These are phyloP conservation scores for Leptodactylus fallax DNA, from an alignment of 2,797 vertebrate genomes.

Conservation along the genomic window DNA sequence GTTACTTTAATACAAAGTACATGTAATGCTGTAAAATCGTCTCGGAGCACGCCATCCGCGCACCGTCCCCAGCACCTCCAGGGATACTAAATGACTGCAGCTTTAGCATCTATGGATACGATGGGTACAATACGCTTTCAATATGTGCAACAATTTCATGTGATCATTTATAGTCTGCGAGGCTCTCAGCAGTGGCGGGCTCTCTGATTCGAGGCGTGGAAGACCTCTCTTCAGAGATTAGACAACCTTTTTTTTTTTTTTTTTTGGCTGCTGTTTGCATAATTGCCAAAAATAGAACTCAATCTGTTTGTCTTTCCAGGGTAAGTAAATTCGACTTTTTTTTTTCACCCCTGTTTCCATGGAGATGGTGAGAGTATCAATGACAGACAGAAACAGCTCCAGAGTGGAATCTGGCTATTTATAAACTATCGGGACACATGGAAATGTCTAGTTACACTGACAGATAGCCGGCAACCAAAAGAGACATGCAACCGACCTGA, in stretches of 20 bases:
- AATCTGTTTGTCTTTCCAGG: slow-evolving; percentile 61
- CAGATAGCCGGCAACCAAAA: neutral
- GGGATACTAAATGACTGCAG: too few relatives aligned
- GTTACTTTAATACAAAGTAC: neutral
- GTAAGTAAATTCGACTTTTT: slow-evolving; percentile 57
- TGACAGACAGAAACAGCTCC: slow-evolving; percentile 52
- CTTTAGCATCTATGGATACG: neutral
- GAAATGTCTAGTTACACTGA: slow-evolving; percentile 7
- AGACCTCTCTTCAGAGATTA: slow-evolving; percentile 42
- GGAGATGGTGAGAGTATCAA: slow-evolving; percentile 59
- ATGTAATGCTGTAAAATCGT: neutral
- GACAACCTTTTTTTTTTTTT: slow-evolving; percentile 27
- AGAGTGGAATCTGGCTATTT: slow-evolving; percentile 49
- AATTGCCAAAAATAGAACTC: slow-evolving; percentile 59
- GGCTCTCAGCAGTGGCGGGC: slow-evolving; percentile 6
- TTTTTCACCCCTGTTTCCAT: slow-evolving; percentile 59
- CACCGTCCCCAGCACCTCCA: too few relatives aligned
- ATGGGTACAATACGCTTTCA: slow-evolving; percentile 1
- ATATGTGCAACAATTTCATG: slow-evolving; percentile 4
- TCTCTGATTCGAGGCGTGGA: slow-evolving; percentile 17
- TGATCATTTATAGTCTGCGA: slow-evolving; percentile 5
- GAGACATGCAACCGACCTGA: neutral
- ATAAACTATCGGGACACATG: slow-evolving; percentile 44
- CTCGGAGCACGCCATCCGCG: too few relatives aligned
- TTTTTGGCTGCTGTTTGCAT: slow-evolving; percentile 54